Evolutionary conservation across 2,113 vertebrate species (phyloP).

Genomic region (Urocynchramus pylzowi): DNA sequence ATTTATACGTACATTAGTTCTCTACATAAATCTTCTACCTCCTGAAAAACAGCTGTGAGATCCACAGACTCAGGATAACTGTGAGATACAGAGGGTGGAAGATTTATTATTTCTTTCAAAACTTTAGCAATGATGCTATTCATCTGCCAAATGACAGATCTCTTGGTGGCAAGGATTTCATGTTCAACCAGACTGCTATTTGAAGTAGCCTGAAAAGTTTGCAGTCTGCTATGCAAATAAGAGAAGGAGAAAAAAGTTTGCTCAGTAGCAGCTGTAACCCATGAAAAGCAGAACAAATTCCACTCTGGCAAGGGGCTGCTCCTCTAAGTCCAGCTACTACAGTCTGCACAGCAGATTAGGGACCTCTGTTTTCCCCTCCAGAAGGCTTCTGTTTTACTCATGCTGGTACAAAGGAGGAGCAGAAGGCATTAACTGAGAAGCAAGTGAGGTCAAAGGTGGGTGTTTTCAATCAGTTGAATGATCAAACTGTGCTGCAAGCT

Average conservation of each 20-base stretch:
- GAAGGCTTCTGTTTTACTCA: neutral
- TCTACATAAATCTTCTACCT: neutral
- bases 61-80: neutral
- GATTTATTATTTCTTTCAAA: conserved; percentile 17
- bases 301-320: neutral
- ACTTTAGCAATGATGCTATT: neutral
- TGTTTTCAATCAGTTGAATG: neutral
- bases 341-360: neutral
- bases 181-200: neutral
- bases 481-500: neutral
- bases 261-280: neutral
- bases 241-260: neutral
- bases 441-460: neutral
- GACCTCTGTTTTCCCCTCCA: neutral
- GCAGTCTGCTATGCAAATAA: neutral
- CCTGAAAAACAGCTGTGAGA: neutral
- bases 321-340: neutral
- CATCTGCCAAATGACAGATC: neutral
- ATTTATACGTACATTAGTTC: neutral
- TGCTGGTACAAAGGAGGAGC: neutral
- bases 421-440: neutral
- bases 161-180: neutral
- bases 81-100: neutral
- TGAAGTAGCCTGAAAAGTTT: neutral
- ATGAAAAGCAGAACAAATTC: neutral